A percentile compares a stretch with the other conserved stretches of the same genome.
phyloP scores from a whole-genome alignment of 2,113 vertebrate species.

The Sylvicapra grimmia region DNA sequence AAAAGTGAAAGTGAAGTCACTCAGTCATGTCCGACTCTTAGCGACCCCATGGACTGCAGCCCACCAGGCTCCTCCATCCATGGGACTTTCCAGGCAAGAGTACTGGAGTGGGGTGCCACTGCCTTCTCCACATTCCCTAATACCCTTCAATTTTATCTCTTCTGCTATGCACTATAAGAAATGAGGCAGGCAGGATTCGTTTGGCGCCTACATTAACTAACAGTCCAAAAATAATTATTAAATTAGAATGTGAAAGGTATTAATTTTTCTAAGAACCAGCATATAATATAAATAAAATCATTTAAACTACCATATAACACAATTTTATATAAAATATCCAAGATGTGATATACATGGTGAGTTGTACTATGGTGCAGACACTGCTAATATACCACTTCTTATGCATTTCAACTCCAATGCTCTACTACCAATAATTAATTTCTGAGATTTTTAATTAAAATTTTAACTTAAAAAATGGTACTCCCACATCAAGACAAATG shows the following conservation, averaged over 20 bases:
- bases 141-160: not conserved
- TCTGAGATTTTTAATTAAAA: not conserved
- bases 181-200: not conserved
- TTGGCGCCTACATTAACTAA: not conserved
- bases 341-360: not conserved
- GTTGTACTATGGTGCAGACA: not conserved
- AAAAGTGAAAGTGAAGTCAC: too few species aligned
- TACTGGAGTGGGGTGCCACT: too few species aligned
- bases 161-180: not conserved
- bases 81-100: too few species aligned
- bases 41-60: too few species aligned
- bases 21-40: too few species aligned
- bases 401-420: not conserved
- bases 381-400: not conserved
- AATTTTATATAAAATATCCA: slow-evolving; percentile 9
- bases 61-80: too few species aligned
- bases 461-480: slow-evolving; percentile 4
- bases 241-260: not conserved
- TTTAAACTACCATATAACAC: not conserved
- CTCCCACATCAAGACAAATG: not conserved
- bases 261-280: not conserved
- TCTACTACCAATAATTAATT: not conserved
- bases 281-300: not conserved
- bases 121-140: not conserved
- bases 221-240: not conserved